These are phyloP conservation scores for Synaphobranchus kaupii DNA, from an alignment of 2,797 vertebrate genomes.

Conservation along the genomic window DNA sequence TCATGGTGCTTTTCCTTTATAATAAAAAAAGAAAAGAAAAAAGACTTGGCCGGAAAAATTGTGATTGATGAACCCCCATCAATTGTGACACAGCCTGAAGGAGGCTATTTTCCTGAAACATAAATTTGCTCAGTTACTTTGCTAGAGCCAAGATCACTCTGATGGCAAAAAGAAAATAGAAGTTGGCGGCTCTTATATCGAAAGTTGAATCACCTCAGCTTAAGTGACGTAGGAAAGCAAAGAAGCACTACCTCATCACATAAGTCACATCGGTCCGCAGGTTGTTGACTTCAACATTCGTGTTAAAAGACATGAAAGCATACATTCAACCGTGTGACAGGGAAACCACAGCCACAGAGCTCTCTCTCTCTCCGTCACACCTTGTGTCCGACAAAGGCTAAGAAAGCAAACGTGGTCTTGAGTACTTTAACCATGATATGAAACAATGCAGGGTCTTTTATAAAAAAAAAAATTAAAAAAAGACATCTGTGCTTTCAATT, in stretches of 20 bases:
- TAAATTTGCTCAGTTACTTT: background rate
- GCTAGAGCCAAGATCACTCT: background rate
- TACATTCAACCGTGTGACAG: constrained; percentile 71
- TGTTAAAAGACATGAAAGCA: constrained; percentile 39
- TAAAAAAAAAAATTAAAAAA: constrained; percentile 62
- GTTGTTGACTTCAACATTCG: constrained; percentile 28
- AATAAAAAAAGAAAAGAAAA: background rate
- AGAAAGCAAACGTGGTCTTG: constrained; percentile 57
- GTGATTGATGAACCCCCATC: background rate
- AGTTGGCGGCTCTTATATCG: background rate
- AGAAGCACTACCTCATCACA: constrained; percentile 5
- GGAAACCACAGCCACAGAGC: constrained; percentile 54
- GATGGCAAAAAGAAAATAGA: background rate
- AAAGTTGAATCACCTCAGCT: background rate
- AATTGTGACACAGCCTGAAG: background rate
- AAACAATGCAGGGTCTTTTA: constrained; percentile 72
- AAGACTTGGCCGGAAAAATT: background rate
- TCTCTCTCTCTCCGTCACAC: constrained; percentile 61
- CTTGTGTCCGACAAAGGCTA: constrained; percentile 40
- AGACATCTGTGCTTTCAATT: constrained; percentile 74
- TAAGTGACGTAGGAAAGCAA: constrained; percentile 18
- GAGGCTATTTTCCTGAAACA: background rate
- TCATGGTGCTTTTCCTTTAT: constrained; percentile 19
- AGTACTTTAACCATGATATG: constrained; percentile 65
- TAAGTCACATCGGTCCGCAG: constrained; percentile 13